phyloP scores from a whole-genome alignment of 2,113 vertebrate genomes.

The Saimiri boliviensis region DNA sequence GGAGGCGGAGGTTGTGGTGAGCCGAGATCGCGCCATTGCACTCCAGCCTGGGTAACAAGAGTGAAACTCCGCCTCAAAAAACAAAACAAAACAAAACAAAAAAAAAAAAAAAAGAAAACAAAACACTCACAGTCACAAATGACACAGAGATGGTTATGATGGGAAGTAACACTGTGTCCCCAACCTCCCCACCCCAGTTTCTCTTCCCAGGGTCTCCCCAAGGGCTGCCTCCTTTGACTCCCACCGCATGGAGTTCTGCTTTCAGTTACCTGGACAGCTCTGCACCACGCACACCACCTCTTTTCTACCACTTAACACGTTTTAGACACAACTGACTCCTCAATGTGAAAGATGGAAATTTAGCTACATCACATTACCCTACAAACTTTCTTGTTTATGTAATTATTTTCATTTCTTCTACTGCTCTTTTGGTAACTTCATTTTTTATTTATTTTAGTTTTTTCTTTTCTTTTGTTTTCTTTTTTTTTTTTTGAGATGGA shows the following conservation, averaged over 20 bases:
- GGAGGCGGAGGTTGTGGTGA: too few species aligned
- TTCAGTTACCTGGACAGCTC: neutral
- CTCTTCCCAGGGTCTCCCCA: neutral
- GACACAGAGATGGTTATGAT: neutral
- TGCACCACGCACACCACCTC: fast-evolving
- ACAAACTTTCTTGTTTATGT: neutral
- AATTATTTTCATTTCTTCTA: neutral
- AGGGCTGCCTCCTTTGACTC: neutral
- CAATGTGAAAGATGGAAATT: neutral
- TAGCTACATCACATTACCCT: neutral
- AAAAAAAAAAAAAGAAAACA: too few species aligned
- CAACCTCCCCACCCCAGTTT: neutral
- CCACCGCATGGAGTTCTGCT: fast-evolving
- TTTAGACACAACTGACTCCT: neutral
- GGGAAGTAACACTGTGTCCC: fast-evolving
- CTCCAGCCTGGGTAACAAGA: too few species aligned
- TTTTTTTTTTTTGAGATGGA: neutral
- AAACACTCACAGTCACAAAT: neutral
- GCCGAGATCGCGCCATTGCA: too few species aligned
- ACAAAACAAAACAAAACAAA: too few species aligned
- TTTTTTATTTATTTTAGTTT: neutral
- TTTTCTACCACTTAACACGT: neutral
- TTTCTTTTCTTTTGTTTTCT: too few species aligned
- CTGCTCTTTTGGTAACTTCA: neutral
- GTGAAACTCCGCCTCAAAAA: too few species aligned